Evolutionary conservation across 2,113 vertebrate genomes (phyloP).

Genomic region (Coturnix japonica): DNA sequence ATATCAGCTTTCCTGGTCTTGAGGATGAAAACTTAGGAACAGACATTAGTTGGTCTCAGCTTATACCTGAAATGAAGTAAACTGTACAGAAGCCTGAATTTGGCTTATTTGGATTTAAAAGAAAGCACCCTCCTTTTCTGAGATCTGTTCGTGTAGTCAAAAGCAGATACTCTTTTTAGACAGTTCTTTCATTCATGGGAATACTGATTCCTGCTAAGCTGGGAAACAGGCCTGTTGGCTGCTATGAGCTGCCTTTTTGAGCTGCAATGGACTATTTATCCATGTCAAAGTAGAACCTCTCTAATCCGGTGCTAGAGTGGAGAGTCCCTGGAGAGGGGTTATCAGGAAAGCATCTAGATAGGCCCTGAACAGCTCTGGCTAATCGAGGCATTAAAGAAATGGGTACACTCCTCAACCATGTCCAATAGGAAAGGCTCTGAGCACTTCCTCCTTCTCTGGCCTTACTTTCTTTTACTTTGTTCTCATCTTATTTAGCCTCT

Average conservation of each 20-base stretch:
- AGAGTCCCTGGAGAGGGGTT: not conserved
- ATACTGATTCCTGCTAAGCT: conserved; percentile 19
- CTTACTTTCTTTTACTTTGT: not conserved
- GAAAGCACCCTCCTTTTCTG: not conserved
- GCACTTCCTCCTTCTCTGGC: not conserved
- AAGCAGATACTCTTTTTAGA: not conserved
- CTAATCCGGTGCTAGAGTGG: not conserved
- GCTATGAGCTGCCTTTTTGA: conserved; percentile 18
- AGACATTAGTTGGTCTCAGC: conserved; percentile 88
- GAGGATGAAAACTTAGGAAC: conserved; percentile 86
- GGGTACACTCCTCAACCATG: not conserved
- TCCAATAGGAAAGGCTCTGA: not conserved
- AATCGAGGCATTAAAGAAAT: not conserved
- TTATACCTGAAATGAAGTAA: conserved; percentile 86
- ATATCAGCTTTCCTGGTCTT: conserved; percentile 90
- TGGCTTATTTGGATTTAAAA: not conserved
- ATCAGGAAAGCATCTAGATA: not conserved
- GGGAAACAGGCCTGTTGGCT: conserved; percentile 19
- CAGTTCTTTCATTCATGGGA: not conserved
- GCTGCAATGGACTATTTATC: not conserved
- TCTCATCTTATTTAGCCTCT: not conserved
- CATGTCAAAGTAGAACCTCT: not conserved
- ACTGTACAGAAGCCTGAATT: not conserved
- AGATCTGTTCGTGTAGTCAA: not conserved
- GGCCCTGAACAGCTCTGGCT: not conserved